These are phyloP conservation scores for Eustalomyia histrio DNA, from an alignment of 2,888 invertebrate species.

Conservation along the genomic window DNA sequence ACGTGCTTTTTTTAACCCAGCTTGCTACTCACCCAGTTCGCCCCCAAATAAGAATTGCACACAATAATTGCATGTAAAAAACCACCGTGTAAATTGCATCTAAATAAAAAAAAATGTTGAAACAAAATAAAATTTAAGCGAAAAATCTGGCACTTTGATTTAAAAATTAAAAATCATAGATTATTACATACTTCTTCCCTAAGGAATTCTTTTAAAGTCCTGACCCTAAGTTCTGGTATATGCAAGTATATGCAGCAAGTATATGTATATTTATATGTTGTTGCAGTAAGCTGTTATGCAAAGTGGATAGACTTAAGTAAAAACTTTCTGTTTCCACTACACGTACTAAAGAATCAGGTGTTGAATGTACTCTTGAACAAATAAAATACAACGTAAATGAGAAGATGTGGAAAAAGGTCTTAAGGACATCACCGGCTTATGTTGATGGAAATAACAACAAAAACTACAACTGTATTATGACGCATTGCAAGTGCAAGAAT, in stretches of 20 bases:
- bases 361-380: slow-evolving; percentile 47
- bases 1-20: too few species aligned
- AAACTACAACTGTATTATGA: slow-evolving; percentile 19
- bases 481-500: slow-evolving; percentile 27
- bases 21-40: too few species aligned
- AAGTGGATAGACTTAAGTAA: slow-evolving; percentile 3
- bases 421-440: slow-evolving; percentile 47
- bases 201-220: not conserved
- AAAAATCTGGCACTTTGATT: too few species aligned
- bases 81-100: too few species aligned
- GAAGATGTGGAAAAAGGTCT: slow-evolving; percentile 18
- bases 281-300: slow-evolving; percentile 9
- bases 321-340: slow-evolving; percentile 7
- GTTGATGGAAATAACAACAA: slow-evolving; percentile 12
- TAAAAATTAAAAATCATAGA: too few species aligned
- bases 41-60: too few species aligned
- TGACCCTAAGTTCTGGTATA: not conserved
- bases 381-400: not conserved
- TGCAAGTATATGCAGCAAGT: slow-evolving; percentile 36
- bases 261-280: not conserved
- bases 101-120: too few species aligned
- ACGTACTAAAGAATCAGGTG: slow-evolving; percentile 54
- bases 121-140: too few species aligned
- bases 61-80: too few species aligned
- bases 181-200: too few species aligned